Evolutionary conservation across 2,797 vertebrate genomes (phyloP), one percentile per base, ranked within the genome.

Genomic region (Cheirogaleus major): DNA sequence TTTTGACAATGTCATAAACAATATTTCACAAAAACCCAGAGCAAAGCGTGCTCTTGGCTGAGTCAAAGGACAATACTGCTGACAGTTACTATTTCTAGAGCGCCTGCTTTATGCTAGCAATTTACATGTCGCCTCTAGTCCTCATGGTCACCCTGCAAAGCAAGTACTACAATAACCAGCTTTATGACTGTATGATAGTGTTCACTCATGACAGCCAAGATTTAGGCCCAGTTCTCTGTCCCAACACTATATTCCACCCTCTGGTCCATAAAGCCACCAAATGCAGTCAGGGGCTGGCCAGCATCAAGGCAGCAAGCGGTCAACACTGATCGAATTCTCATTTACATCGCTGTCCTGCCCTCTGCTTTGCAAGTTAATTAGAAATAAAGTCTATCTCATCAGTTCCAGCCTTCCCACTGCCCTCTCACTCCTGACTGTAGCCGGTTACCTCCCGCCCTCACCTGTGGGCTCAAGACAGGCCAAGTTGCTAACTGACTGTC

Each of bases 21-120:
- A 84, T 85, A 93, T 52, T 93, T 96, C 84, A 95, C 79, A 95
- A 65, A 95, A 89, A 69, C n/a, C 87, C 17, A n/a, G 48, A 91
- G 55, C 35, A 88, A 86, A 88, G 23, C 85, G 35, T 87, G 35
- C 67, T 90, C 38, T 65, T 86, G 41, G 23, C 41, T 63, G 72
- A 81, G 65, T 81, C 48, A 78, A 91, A 81, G 67, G 57, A 85
- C 63, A 67, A 70, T 32, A 41, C 27, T 73, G 48, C 38, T 72
- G 65, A 91, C 52, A 80, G 61, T 55, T 20, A 30, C 43, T 50
- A 20, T 59, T 86, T 87, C 92, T 23, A 23, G 52, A 48, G 45
- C 2, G 20, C 35, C 25, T 43, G 20, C 12, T 88, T 55, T 30
- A 23, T 38, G 27, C 17, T 18, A 50, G 63, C 32, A 83, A 22